These are phyloP conservation scores for Bombus huntii DNA, from an alignment of 1,140 invertebrate genomes.

Conservation along the genomic window DNA sequence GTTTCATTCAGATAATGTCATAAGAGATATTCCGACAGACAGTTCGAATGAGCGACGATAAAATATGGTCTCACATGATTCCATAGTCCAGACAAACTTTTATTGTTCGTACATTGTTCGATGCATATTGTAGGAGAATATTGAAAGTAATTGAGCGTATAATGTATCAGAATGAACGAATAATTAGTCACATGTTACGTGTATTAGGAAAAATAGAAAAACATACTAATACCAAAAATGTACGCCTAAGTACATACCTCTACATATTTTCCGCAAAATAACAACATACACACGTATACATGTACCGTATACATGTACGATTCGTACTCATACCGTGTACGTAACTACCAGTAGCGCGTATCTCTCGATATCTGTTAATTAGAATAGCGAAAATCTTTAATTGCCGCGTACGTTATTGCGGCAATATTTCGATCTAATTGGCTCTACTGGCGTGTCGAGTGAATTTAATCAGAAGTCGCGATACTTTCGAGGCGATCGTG, in stretches of 20 bases:
- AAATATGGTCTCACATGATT: slow-evolving; percentile 20
- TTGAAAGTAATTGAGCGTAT: background rate
- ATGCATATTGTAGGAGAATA: background rate
- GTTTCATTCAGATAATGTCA: background rate
- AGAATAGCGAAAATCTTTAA: background rate
- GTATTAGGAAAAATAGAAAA: too few species aligned
- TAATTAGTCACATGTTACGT: too few species aligned
- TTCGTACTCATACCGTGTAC: too few species aligned
- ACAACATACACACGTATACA: background rate
- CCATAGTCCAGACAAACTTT: slow-evolving; percentile 16
- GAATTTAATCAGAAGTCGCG: slow-evolving; percentile 16
- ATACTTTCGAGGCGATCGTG: slow-evolving; percentile 5
- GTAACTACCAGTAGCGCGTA: too few species aligned
- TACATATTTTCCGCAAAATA: too few species aligned
- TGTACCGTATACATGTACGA: too few species aligned
- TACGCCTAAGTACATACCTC: too few species aligned
- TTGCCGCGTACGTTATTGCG: background rate
- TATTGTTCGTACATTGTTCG: background rate
- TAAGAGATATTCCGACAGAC: slow-evolving; percentile 32
- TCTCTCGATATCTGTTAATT: slow-evolving; percentile 1
- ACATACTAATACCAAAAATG: too few species aligned
- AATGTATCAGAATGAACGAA: too few species aligned
- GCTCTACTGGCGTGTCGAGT: background rate
- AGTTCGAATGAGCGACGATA: background rate
- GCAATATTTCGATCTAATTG: slow-evolving; percentile 32